Evolutionary conservation across 2,113 vertebrate genomes (phyloP).

Genomic region (Panthera uncia): DNA sequence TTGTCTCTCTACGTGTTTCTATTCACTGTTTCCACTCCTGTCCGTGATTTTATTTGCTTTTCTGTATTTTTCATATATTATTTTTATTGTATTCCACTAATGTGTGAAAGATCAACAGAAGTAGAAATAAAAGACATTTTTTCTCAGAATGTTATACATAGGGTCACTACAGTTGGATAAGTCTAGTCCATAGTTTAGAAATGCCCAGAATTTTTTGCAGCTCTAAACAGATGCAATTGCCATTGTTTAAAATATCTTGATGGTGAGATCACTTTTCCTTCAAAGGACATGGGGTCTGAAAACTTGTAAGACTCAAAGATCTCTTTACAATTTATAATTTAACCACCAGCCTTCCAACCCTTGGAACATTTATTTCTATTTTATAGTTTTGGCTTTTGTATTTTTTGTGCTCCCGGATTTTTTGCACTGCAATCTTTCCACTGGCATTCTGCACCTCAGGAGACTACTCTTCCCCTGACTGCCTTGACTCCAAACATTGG

Average conservation of each 20-base stretch:
- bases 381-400: neutral
- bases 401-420: neutral
- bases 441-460: neutral
- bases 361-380: neutral
- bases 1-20: neutral
- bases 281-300: neutral
- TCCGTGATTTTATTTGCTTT: neutral
- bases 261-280: neutral
- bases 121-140: neutral
- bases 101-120: neutral
- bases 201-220: rapidly evolving
- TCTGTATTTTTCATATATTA: neutral
- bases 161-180: neutral
- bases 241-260: neutral
- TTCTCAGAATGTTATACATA: neutral
- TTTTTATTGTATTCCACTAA: neutral
- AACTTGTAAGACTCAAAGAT: neutral
- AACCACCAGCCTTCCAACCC: neutral
- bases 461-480: neutral
- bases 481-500: neutral
- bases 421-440: neutral
- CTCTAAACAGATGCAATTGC: neutral
- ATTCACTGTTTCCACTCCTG: neutral
- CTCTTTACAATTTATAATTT: neutral
- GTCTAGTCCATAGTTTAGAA: neutral